phyloP scores from a whole-genome alignment of 2,797 vertebrate species.

The Epinephelus awoara region DNA sequence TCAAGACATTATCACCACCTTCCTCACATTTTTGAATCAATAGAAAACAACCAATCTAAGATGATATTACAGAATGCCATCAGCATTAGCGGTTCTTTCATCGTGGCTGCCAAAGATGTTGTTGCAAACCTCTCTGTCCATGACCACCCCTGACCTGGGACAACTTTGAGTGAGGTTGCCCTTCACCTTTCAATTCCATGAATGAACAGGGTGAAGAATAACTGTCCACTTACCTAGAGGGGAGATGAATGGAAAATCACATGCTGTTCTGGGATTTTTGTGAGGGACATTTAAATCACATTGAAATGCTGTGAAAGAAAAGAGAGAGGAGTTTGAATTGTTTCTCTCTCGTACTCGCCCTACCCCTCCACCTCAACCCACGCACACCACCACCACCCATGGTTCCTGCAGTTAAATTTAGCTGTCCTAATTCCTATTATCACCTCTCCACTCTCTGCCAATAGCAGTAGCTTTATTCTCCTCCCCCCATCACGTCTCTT shows the following conservation, averaged over 20 bases:
- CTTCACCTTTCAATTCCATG: conserved; percentile 28
- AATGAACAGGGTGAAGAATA: conserved; percentile 18
- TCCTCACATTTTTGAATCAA: neutral
- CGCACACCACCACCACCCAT: conserved; percentile 14
- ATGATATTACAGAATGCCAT: neutral
- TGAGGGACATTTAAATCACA: conserved; percentile 31
- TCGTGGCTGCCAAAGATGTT: neutral
- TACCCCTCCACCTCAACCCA: neutral
- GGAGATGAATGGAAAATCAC: conserved; percentile 34
- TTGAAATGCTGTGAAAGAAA: conserved; percentile 40
- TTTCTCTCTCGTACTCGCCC: neutral
- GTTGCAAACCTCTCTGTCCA: neutral
- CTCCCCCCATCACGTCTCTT: neutral
- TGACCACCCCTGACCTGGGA: neutral
- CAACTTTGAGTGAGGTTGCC: neutral
- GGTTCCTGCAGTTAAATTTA: conserved; percentile 60
- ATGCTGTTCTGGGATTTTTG: conserved; percentile 31
- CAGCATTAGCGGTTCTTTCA: neutral
- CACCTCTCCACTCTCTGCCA: conserved; percentile 30
- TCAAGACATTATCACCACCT: neutral
- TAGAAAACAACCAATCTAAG: neutral
- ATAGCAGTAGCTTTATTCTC: conserved; percentile 23
- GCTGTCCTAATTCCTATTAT: conserved; percentile 56
- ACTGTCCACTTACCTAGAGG: conserved; percentile 9
- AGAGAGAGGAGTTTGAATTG: conserved; percentile 1